Percentiles rank a stretch among this genome's conserved stretches.
phyloP scores from a whole-genome alignment of 2,888 invertebrate species.

The Brachypalpus laphriformis region DNA sequence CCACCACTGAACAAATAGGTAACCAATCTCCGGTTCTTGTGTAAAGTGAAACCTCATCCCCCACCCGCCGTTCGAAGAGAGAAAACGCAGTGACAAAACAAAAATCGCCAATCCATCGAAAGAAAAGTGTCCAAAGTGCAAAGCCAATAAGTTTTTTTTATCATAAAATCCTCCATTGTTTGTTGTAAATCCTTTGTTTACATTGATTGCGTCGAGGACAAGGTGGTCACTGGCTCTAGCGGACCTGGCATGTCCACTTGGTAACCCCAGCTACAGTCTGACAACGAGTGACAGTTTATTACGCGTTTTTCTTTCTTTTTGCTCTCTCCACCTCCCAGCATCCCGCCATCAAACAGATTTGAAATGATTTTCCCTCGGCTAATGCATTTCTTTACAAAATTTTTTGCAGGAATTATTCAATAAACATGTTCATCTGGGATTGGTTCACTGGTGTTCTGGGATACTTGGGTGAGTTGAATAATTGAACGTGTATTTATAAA shows the following conservation, averaged over 20 bases:
- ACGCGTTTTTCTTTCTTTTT: constrained; percentile 24
- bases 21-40: constrained; percentile 27
- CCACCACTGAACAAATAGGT: constrained; percentile 58
- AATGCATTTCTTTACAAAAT: background rate
- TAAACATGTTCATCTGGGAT: constrained; percentile 95
- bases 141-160: background rate
- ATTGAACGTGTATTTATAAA: constrained; percentile 52
- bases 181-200: constrained; percentile 45
- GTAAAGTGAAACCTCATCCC: constrained; percentile 28
- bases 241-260: constrained; percentile 28
- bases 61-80: background rate
- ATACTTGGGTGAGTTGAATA: constrained; percentile 90
- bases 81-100: constrained; percentile 62
- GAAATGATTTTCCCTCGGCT: background rate
- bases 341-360: background rate
- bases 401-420: constrained; percentile 44
- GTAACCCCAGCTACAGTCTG: constrained; percentile 1
- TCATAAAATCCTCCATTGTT: background rate
- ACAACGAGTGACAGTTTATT: constrained; percentile 37
- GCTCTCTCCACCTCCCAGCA: background rate
- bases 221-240: background rate
- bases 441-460: constrained; percentile 97
- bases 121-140: constrained; percentile 55
- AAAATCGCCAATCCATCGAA: constrained; percentile 12
- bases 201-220: no score